Percentiles rank a stretch among this genome's conserved stretches.
These are phyloP conservation scores for Sitta europaea DNA, from an alignment of 2,113 vertebrate genomes.

Conservation along the genomic window DNA sequence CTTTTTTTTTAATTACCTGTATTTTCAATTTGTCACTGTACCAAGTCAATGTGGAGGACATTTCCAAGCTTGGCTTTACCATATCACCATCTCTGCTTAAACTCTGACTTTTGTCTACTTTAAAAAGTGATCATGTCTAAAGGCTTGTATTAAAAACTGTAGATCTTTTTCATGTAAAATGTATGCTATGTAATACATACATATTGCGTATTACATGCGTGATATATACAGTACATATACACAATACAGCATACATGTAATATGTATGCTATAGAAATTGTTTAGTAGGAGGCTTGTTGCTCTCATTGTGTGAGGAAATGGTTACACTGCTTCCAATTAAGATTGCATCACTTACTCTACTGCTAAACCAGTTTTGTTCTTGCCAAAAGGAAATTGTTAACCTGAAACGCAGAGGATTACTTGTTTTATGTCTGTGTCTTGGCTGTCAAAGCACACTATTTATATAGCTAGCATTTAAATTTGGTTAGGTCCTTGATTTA, in stretches of 20 bases:
- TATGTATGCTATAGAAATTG: background rate
- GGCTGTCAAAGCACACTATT: background rate
- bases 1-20: background rate
- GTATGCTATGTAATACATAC: no score
- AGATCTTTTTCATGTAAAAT: background rate
- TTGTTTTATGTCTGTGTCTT: background rate
- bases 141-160: background rate
- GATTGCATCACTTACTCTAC: background rate
- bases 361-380: background rate
- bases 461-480: background rate
- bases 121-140: background rate
- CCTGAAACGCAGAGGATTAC: background rate
- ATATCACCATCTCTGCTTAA: background rate
- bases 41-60: background rate
- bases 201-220: no score
- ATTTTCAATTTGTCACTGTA: background rate
- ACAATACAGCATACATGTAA: no score
- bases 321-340: background rate
- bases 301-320: background rate
- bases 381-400: slow-evolving; percentile 29
- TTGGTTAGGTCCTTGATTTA: slow-evolving; percentile 4
- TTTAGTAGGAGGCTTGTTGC: background rate
- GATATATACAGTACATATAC: no score
- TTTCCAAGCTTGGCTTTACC: background rate
- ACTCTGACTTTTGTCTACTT: background rate